Percentiles rank a stretch among this genome's conserved stretches.
These are phyloP conservation scores for Sterna hirundo DNA, from an alignment of 2,113 vertebrate species.

Conservation along the genomic window DNA sequence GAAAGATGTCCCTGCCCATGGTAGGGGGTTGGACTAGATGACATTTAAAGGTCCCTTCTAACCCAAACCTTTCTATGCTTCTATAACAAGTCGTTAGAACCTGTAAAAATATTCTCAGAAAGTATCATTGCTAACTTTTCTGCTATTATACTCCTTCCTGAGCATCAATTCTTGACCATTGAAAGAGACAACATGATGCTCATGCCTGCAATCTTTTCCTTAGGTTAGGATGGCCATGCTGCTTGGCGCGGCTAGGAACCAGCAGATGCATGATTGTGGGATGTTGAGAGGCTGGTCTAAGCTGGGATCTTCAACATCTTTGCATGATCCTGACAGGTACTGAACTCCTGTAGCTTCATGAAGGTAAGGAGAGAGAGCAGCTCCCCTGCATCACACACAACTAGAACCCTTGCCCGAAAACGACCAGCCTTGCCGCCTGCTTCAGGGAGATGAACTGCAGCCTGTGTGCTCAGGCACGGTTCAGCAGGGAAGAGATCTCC, in stretches of 20 bases:
- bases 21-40: not conserved
- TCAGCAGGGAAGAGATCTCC: not conserved
- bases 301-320: not conserved
- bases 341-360: not conserved
- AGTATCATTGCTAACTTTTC: not conserved
- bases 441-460: not conserved
- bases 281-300: not conserved
- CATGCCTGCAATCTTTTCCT: not conserved
- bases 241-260: not conserved
- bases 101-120: not conserved
- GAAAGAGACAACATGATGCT: not conserved
- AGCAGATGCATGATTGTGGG: not conserved
- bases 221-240: not conserved
- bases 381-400: not conserved
- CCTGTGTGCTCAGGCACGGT: not conserved
- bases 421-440: rapidly evolving
- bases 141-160: not conserved
- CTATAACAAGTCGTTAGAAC: not conserved
- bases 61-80: not conserved
- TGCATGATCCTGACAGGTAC: not conserved
- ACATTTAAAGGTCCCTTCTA: not conserved
- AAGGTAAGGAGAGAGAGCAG: not conserved
- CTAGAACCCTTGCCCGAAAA: not conserved
- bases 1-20: not conserved
- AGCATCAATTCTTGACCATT: not conserved